A percentile compares a stretch with the other conserved stretches of the same genome.
phyloP scores from a whole-genome alignment of 2,797 vertebrate species.

The Xerus rutilus region DNA sequence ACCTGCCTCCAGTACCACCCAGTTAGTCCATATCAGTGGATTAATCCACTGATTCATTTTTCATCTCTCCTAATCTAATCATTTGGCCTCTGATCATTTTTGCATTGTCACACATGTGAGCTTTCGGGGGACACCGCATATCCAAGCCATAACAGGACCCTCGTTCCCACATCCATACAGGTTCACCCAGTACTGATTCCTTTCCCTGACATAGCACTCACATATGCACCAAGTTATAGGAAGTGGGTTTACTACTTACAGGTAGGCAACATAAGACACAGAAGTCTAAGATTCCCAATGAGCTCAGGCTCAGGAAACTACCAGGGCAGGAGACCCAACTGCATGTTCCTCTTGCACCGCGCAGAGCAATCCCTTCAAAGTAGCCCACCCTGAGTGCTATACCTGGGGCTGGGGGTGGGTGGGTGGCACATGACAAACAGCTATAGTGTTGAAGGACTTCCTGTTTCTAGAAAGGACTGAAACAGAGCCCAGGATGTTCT shows the following conservation, averaged over 20 bases:
- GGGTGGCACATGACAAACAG: neutral
- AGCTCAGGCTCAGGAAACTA: neutral
- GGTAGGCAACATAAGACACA: neutral
- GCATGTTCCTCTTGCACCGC: neutral
- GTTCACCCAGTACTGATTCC: neutral
- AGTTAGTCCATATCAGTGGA: too few species aligned
- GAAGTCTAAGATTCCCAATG: neutral
- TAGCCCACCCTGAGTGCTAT: neutral
- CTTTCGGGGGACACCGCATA: too few species aligned
- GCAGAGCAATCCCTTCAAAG: neutral
- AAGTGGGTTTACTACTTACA: neutral
- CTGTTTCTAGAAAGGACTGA: neutral
- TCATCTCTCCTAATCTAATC: too few species aligned
- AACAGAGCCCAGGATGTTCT: neutral
- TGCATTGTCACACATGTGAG: too few species aligned
- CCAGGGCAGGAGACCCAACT: neutral
- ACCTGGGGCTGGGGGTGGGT: too few species aligned
- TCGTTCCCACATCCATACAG: neutral
- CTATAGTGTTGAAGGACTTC: neutral
- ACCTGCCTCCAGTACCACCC: too few species aligned
- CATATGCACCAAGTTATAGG: too few species aligned
- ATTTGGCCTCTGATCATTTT: too few species aligned
- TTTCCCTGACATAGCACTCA: neutral
- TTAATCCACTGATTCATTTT: too few species aligned
- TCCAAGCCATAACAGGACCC: too few species aligned